Conservation (phyloP, 1,140 invertebrate genomes). For the Druon quercuslanigerum region DNA sequence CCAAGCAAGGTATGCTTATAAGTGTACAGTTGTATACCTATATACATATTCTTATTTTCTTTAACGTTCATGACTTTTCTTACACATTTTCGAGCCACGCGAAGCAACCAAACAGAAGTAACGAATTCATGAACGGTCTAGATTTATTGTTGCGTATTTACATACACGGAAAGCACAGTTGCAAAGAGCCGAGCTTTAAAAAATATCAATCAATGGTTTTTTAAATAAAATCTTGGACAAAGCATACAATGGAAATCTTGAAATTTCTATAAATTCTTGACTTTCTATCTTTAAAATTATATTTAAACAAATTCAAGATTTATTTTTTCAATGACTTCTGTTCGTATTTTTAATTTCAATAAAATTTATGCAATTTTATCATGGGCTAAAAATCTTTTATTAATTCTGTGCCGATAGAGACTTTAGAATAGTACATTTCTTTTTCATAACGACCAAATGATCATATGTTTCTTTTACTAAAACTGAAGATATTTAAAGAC, state of each 20-base stretch:
- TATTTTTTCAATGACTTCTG: no score
- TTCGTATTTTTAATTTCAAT: no score
- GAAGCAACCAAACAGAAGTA: slow-evolving; percentile 65
- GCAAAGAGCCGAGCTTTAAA: slow-evolving; percentile 44
- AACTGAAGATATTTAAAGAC: no score
- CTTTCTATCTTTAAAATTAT: no score
- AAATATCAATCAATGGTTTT: slow-evolving; percentile 30
- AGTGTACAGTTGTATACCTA: slow-evolving; percentile 19
- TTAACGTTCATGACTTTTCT: slow-evolving; percentile 39
- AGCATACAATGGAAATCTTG: not conserved
- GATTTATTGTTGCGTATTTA: slow-evolving; percentile 72
- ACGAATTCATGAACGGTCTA: slow-evolving; percentile 69
- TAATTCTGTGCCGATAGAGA: no score
- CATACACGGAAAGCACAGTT: slow-evolving; percentile 63
- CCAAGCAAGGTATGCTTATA: slow-evolving; percentile 40
- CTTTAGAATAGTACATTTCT: no score
- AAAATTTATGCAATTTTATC: no score
- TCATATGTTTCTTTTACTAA: no score
- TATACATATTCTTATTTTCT: slow-evolving; percentile 39
- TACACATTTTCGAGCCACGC: slow-evolving; percentile 47
- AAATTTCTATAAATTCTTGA: no score
- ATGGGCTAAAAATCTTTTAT: no score
- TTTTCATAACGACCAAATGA: no score
- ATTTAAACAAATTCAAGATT: no score
- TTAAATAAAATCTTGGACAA: not conserved